A percentile compares a stretch with the other conserved stretches of the same genome.
phyloP scores from a whole-genome alignment of 2,888 invertebrate species.

The Drosophila kuntzei region DNA sequence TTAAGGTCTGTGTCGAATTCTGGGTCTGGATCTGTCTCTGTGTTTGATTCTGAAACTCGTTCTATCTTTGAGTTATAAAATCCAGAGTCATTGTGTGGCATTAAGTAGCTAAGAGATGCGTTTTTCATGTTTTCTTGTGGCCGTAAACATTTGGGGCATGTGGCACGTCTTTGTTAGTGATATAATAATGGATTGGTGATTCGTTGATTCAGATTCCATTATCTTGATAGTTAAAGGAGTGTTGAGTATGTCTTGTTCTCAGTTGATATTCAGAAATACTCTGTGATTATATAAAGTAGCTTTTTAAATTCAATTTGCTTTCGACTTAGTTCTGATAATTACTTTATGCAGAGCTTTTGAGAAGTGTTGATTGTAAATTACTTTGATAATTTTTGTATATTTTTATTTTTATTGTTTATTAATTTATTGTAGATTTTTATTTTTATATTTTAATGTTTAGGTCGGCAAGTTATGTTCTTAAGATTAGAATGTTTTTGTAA shows the following conservation, averaged over 20 bases:
- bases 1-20: constrained; percentile 3
- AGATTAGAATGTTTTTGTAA: no score
- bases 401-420: no score
- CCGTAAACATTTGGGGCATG: constrained; percentile 44
- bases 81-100: constrained; percentile 35
- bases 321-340: neutral
- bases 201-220: constrained; percentile 26
- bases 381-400: no score
- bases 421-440: no score
- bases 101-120: constrained; percentile 65
- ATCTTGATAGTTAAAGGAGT: neutral
- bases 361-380: neutral
- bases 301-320: neutral
- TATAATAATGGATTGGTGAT: constrained; percentile 49
- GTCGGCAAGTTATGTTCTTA: no score
- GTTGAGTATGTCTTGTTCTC: neutral
- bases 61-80: constrained; percentile 48
- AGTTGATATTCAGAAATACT: neutral
- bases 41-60: constrained; percentile 10
- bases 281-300: neutral
- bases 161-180: constrained; percentile 31
- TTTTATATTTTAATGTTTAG: no score
- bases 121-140: constrained; percentile 58
- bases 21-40: neutral
- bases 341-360: neutral